phyloP scores from a whole-genome alignment of 2,113 vertebrate species.

The Anolis sagrei region DNA sequence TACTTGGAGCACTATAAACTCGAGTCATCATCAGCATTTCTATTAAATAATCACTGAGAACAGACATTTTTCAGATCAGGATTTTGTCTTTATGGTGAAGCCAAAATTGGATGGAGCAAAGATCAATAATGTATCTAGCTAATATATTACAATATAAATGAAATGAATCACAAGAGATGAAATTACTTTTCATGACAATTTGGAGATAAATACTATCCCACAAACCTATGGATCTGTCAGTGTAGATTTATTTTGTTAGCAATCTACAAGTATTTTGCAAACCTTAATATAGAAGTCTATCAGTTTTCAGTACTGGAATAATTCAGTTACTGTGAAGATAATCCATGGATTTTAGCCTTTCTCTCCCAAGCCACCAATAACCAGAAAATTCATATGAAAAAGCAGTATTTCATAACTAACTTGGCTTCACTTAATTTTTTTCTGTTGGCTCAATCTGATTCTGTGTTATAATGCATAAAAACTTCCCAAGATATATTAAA shows the following conservation, averaged over 20 bases:
- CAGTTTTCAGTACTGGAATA: background rate
- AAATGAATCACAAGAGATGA: conserved; percentile 74
- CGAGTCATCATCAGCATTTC: conserved; percentile 1
- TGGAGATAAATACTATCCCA: conserved; percentile 62
- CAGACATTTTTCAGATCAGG: conserved; percentile 57
- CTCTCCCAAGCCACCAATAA: conserved; percentile 35
- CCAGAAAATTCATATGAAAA: conserved; percentile 51
- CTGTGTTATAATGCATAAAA: too few relatives aligned
- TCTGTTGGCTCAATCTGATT: background rate
- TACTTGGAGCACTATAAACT: background rate
- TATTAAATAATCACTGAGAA: conserved; percentile 12
- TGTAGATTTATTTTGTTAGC: conserved; percentile 66
- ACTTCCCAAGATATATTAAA: too few relatives aligned
- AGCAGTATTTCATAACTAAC: conserved; percentile 9
- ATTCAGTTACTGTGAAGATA: background rate
- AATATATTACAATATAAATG: conserved; percentile 67
- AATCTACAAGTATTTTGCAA: conserved; percentile 54
- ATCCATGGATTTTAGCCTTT: background rate
- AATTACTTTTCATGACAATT: conserved; percentile 67
- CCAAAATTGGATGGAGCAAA: conserved; percentile 68
- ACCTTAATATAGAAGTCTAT: conserved; percentile 50
- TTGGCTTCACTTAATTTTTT: conserved; percentile 49
- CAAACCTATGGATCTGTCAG: conserved; percentile 58
- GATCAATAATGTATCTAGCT: conserved; percentile 73
- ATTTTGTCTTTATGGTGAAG: conserved; percentile 55